Conservation (phyloP, 2,797 vertebrate species). For the Nannoperca obscura region DNA sequence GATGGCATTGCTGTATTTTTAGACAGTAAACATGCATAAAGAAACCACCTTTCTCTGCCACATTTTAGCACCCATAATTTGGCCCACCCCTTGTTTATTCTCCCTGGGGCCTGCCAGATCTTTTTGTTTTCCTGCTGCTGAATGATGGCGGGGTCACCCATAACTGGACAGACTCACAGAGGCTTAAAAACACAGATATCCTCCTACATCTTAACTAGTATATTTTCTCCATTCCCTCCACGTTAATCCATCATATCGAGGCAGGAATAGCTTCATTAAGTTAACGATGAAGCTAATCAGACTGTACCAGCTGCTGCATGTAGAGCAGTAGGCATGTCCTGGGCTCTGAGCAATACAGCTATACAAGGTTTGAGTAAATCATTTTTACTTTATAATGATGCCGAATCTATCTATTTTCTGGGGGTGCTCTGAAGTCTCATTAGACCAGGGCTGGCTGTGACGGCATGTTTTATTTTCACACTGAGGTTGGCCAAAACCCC, state of each 20-base stretch:
- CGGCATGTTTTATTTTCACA: conserved; percentile 48
- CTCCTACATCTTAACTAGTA: conserved; percentile 20
- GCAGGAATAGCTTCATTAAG: conserved; percentile 37
- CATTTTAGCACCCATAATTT: conserved; percentile 81
- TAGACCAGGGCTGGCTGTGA: conserved; percentile 20
- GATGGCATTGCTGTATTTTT: conserved; percentile 75
- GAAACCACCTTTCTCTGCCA: conserved; percentile 77
- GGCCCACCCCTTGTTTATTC: conserved; percentile 77
- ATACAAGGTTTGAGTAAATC: conserved; percentile 37
- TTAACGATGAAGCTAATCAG: conserved; percentile 49
- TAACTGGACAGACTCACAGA: conserved; percentile 43
- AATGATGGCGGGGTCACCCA: conserved; percentile 69
- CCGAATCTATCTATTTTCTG: conserved; percentile 30
- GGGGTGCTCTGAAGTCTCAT: conserved; percentile 27
- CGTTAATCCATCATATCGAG: conserved; percentile 42
- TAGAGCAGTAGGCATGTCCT: conserved; percentile 31
- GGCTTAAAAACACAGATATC: conserved; percentile 40
- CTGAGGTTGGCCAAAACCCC: conserved; percentile 46
- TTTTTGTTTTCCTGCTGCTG: conserved; percentile 70
- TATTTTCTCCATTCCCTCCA: conserved; percentile 37
- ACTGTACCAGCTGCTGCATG: conserved; percentile 32
- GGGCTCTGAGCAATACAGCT: conserved; percentile 18
- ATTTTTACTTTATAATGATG: conserved; percentile 39
- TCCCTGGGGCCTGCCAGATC: conserved; percentile 48
- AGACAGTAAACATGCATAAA: conserved; percentile 70